A percentile compares a stretch with the other conserved stretches of the same genome.
These are phyloP conservation scores for Sinonovacula constricta DNA, from an alignment of 1,140 invertebrate species.

Conservation along the genomic window DNA sequence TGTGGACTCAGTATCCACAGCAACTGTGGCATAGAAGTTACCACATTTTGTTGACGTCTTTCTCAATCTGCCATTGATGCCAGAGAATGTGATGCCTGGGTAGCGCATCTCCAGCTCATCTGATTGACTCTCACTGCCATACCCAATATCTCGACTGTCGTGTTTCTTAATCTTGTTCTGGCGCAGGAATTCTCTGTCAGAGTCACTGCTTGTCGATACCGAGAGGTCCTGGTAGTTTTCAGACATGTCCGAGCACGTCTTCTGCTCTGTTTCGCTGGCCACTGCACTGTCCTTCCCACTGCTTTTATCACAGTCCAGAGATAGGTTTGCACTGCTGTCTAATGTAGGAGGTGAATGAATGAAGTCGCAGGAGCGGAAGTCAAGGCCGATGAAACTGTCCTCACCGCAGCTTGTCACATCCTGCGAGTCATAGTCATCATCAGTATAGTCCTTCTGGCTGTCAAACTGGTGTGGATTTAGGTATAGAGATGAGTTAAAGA, in stretches of 20 bases:
- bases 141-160: slow-evolving; percentile 74
- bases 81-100: slow-evolving; percentile 42
- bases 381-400: slow-evolving; percentile 60
- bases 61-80: slow-evolving; percentile 22
- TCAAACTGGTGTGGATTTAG: slow-evolving; percentile 11
- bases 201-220: slow-evolving; percentile 55
- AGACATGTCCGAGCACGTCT: slow-evolving; percentile 53
- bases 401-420: slow-evolving; percentile 56
- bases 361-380: slow-evolving; percentile 44
- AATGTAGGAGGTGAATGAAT: slow-evolving; percentile 32
- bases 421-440: slow-evolving; percentile 39
- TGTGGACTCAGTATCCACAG: slow-evolving; percentile 38
- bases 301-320: slow-evolving; percentile 47
- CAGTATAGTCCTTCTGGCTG: slow-evolving; percentile 26
- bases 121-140: slow-evolving; percentile 77
- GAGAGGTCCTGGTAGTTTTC: slow-evolving; percentile 51
- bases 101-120: slow-evolving; percentile 68
- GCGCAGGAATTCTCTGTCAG: slow-evolving; percentile 52
- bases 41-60: slow-evolving; percentile 38
- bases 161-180: slow-evolving; percentile 45
- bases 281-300: slow-evolving; percentile 67
- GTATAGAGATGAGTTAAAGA: slow-evolving; percentile 40
- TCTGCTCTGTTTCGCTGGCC: slow-evolving; percentile 66
- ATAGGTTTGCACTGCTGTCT: slow-evolving; percentile 28
- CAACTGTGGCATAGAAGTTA: slow-evolving; percentile 47